These are phyloP conservation scores for Mesaphorura yosii DNA, from an alignment of 1,140 invertebrate genomes.

Conservation along the genomic window DNA sequence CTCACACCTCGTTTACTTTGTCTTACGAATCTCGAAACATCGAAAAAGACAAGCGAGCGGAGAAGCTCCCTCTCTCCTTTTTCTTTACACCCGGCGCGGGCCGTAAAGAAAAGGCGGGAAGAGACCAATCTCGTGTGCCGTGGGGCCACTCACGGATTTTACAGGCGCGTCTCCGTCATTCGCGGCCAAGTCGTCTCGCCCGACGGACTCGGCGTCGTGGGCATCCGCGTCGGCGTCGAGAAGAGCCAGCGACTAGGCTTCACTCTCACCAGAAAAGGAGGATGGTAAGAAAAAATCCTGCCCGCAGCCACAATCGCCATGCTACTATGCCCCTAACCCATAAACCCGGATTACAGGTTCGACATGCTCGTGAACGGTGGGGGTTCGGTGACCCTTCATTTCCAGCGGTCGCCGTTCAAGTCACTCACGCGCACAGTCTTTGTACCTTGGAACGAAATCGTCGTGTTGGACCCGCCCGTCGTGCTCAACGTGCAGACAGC, in stretches of 20 bases:
- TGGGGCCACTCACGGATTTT: slow-evolving; percentile 31
- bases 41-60: too few relatives aligned
- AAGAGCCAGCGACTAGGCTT: slow-evolving; percentile 88
- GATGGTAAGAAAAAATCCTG: slow-evolving; percentile 70
- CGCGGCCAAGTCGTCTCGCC: slow-evolving; percentile 89
- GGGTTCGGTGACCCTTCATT: slow-evolving; percentile 92
- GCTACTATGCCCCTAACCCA: background rate
- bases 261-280: slow-evolving; percentile 81
- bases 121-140: slow-evolving; percentile 16
- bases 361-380: slow-evolving; percentile 97
- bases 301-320: background rate
- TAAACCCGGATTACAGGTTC: slow-evolving; percentile 57
- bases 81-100: slow-evolving; percentile 7
- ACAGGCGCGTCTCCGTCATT: slow-evolving; percentile 95
- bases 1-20: slow-evolving; percentile 9
- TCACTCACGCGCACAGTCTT: slow-evolving; percentile 75
- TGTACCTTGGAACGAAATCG: slow-evolving; percentile 91
- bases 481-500: slow-evolving; percentile 55
- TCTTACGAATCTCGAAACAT: too few relatives aligned
- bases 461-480: slow-evolving; percentile 67
- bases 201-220: slow-evolving; percentile 86
- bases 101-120: too few relatives aligned
- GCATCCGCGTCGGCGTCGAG: slow-evolving; percentile 90
- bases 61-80: slow-evolving; percentile 29
- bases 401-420: slow-evolving; percentile 83